Evolutionary conservation across 2,888 invertebrate species (phyloP), one percentile per base, ranked within the genome.

Genomic region (Meteorus colon): DNA sequence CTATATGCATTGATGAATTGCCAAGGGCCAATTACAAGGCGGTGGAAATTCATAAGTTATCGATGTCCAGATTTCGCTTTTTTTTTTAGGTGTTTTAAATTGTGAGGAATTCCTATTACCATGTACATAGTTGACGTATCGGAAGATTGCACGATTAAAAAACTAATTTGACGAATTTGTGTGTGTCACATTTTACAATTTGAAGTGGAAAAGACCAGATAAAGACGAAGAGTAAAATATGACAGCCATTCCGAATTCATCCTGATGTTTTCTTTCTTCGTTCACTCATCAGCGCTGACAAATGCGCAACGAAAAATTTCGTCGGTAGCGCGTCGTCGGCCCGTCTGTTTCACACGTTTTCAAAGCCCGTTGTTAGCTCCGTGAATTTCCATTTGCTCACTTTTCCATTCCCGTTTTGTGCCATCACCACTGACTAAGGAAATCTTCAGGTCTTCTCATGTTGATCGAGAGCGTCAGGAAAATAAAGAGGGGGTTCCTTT

Each of bases 391-490:
- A 83, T 85, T 84, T 81, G 79, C 73, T 45, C 51, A 5, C 51
- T n/a, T 51, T n/a, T 4, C n/a, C n/a, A 16, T 6, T 45, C n/a
- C 19, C n/a, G n/a, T 51, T n/a, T 5, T n/a, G 51, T 51, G n/a
- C 51, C 51, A n/a, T 51, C n/a, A n/a, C 14, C 51, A 51, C 51
- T n/a, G 51, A 51, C 51, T n/a, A 31, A 24, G 27, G 73, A 77
- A 79, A 75, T 75, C 75, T 76, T 78, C 70, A 65, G 67, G 55
- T 77, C 77, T 79, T 80, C 82, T 84, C 19, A 1, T 86, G 86
- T 86, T 86, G 84, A 84, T 85, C 85, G 85, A 84, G 83, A 82
- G 84, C 81, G 84, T 79, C 80, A 82, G 81, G 86, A 85, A 85
- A 86, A 84, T 83, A 82, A 86, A 86, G 82, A 85, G 75, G 71